Base-by-base conservation (phyloP, 2,888 invertebrate genomes). In the Molanna angustata region DNA sequence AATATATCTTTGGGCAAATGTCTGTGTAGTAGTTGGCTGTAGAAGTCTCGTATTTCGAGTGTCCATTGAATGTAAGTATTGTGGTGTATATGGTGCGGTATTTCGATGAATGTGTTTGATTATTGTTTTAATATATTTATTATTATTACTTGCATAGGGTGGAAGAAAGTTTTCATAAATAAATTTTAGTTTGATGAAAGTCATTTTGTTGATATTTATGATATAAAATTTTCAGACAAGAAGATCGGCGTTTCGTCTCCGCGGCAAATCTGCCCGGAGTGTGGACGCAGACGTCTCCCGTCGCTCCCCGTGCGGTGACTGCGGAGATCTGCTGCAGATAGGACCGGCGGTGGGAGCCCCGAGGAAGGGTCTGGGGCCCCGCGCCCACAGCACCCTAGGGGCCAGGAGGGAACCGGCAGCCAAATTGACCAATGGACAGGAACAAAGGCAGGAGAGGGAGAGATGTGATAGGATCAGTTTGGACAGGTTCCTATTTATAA, bases 391-490 rank as follows among this genome's bases (percentile, higher is more conserved):
- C 57, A 76, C 75, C 42, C 64, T 82, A 59, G 68, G 66, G 60
- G 45, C 31, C 7, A 49, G 39, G 13, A 49, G 42, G 3, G 49
- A 76, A 80, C 61, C 78, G 83, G 32, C 82, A 84, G 69, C 84
- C 83, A 60, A 78, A 79, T 64, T 74, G 85, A 57, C 85, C 87
- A 65, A 82, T 90, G 59, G 80, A 79, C 58, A 80, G 90, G 62
- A 80, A 83, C 61, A 76, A 79, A 62, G 84, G 86, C 66, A 93
- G 93, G 66, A 86, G 87, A 67, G 88, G 89, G 64, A 86, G 64
- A 80, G 90, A 67, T 91, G 93, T 11, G 94, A 95, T 69, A 80
- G 93, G 64, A 90, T 95, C 64, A 90, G 90, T 65, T 80, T 94
- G 50, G 94, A 95, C 70, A 81, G 84, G 83, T 83, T 67, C n/a